Base-by-base conservation (phyloP, 2,888 invertebrate genomes). In the Gastrophysa polygoni region DNA sequence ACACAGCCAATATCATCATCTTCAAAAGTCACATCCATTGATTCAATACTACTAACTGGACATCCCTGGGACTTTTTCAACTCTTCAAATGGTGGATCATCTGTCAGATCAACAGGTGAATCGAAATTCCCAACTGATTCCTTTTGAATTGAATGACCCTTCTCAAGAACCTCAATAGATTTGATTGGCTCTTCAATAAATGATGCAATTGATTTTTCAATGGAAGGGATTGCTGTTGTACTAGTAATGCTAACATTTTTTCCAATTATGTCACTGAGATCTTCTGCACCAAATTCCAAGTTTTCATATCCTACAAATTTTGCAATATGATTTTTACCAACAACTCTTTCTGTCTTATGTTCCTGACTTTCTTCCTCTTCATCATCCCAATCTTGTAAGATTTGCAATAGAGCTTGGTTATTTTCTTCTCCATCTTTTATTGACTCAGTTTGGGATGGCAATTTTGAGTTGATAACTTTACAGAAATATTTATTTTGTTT, bases 311-410 rank as follows among this genome's bases (percentile, higher is more conserved):
- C 38, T 32, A 38, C 46, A 34, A 8, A 24, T 8, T 47, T 46
- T 61, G 46, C 47, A 52, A 48, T 7, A 16, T n/a, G 43, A n/a
- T n/a, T n/a, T 51, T 56, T 14, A 34, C 18, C 21, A 24, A n/a
- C 14, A 1, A 5, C 28, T 5, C 20, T 38, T 50, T 64, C 59
- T 50, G 49, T 50, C 50, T 28, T 56, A 1, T 63, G 57, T 44
- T 68, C 69, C 24, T 67, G 58, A 64, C 66, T 70, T 34, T 67
- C 68, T n/a, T n/a, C n/a, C n/a, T 72, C 73, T 20, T 71, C 72
- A 44, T 73, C 74, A 18, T 69, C 66, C 74, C 74, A 74, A 61
- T 74, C 74, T 57, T 57, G 66, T 54, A 51, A 55, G 57, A 60
- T 68, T 61, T 64, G 58, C 43, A 66, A 29, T 17, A 62, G 38